These are phyloP conservation scores for Lepisosteus oculatus DNA, from an alignment of 2,113 vertebrate genomes.

Conservation along the genomic window DNA sequence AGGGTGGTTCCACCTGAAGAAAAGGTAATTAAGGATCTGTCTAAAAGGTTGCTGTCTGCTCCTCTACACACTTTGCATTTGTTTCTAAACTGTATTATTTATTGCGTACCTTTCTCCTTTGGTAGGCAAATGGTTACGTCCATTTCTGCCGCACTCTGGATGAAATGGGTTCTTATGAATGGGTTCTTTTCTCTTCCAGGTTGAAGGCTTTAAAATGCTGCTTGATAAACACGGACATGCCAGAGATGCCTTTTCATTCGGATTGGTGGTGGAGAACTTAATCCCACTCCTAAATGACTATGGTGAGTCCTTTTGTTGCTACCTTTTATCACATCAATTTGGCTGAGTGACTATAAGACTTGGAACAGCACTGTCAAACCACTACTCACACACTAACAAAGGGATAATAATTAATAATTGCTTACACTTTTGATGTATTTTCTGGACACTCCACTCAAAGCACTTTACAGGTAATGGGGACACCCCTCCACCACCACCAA, in stretches of 20 bases:
- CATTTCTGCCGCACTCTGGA: not conserved
- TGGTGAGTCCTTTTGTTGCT: conserved; percentile 64
- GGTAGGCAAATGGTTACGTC: no score
- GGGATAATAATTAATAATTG: no score
- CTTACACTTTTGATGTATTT: no score
- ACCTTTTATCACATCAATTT: no score
- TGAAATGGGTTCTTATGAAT: not conserved
- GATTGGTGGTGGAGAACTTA: conserved; percentile 77
- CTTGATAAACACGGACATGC: conserved; percentile 76
- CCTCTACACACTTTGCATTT: not conserved
- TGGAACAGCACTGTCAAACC: no score
- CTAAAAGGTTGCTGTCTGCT: not conserved
- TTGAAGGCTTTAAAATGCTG: conserved; percentile 76
- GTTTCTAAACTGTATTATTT: no score
- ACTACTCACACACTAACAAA: no score
- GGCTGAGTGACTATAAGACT: no score
- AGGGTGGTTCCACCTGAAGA: conserved; percentile 83
- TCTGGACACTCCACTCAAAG: no score
- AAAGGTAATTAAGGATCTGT: conserved; percentile 57
- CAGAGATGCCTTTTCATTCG: conserved; percentile 87
- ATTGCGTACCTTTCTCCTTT: no score
- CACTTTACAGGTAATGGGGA: no score
- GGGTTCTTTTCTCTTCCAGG: conserved; percentile 54
- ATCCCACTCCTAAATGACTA: conserved; percentile 70
- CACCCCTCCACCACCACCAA: no score